phyloP scores from a whole-genome alignment of 2,113 vertebrate genomes.

The Pygoscelis antarcticus region DNA sequence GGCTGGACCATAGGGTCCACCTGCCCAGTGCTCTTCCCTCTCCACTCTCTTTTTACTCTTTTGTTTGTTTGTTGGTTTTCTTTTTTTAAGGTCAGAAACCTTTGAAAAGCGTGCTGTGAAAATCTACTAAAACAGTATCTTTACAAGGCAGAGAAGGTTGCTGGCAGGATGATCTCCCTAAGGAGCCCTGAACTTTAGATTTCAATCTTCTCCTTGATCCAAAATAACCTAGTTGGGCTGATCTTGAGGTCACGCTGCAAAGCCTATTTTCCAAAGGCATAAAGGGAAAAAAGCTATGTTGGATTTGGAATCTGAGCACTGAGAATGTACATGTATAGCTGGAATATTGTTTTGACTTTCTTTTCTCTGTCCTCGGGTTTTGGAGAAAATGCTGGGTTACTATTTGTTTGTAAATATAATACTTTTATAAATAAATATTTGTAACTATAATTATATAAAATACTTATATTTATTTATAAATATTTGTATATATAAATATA shows the following conservation, averaged over 20 bases:
- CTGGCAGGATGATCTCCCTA: conserved; percentile 12
- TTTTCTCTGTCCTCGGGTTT: background rate
- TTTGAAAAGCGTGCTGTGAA: background rate
- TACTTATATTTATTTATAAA: background rate
- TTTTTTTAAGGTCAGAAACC: background rate
- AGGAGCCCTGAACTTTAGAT: conserved; percentile 9
- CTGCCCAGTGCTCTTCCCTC: background rate
- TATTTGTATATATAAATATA: background rate
- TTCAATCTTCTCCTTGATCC: conserved; percentile 28
- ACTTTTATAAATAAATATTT: background rate
- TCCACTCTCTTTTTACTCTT: background rate
- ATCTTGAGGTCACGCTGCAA: background rate
- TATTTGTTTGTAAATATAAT: background rate
- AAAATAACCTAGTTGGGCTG: conserved; percentile 19
- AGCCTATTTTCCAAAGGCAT: background rate
- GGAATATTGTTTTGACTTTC: background rate
- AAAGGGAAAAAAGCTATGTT: background rate
- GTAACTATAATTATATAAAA: background rate
- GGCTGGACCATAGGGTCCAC: background rate
- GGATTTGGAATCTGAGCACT: background rate
- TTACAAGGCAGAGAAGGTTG: background rate
- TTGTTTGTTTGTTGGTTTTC: accelerated
- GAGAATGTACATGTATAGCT: background rate
- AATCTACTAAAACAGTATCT: background rate
- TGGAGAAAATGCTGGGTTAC: background rate